Evolutionary conservation across 92 coral and sea anemone species (phyloP).

Genomic region (Palythoa caribaeorum): DNA sequence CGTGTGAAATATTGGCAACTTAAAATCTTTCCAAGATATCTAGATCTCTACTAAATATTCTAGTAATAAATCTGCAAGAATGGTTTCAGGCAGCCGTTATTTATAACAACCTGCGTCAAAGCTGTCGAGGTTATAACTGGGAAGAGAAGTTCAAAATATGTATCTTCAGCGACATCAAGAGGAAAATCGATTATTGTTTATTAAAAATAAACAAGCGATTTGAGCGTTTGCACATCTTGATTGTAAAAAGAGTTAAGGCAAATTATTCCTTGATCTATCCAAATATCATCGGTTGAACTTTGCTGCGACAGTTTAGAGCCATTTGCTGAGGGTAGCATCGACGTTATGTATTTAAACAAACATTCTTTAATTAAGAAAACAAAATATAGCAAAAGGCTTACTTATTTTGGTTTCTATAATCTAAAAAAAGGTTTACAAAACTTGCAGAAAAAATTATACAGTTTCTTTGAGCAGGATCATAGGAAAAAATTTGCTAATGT

Average conservation of each 20-base stretch:
- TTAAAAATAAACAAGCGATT: neutral
- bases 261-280: neutral
- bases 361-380: too few species aligned
- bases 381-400: too few species aligned
- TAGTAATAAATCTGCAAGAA: too few species aligned
- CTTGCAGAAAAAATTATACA: neutral
- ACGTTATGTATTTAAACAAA: too few species aligned
- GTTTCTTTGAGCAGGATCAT: neutral
- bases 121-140: too few species aligned
- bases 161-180: neutral
- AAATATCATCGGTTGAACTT: neutral
- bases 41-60: too few species aligned
- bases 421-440: neutral
- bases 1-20: too few species aligned
- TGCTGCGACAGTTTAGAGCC: too few species aligned
- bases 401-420: neutral
- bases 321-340: too few species aligned
- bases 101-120: too few species aligned
- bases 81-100: too few species aligned
- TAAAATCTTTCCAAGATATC: too few species aligned
- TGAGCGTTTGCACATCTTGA: neutral
- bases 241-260: neutral
- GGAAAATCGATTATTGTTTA: neutral
- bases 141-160: neutral
- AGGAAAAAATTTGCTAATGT: slow-evolving; percentile 7